These are phyloP conservation scores for Trachythela sp. DNA, from an alignment of 64 coral and sea anemone species.

Conservation along the genomic window DNA sequence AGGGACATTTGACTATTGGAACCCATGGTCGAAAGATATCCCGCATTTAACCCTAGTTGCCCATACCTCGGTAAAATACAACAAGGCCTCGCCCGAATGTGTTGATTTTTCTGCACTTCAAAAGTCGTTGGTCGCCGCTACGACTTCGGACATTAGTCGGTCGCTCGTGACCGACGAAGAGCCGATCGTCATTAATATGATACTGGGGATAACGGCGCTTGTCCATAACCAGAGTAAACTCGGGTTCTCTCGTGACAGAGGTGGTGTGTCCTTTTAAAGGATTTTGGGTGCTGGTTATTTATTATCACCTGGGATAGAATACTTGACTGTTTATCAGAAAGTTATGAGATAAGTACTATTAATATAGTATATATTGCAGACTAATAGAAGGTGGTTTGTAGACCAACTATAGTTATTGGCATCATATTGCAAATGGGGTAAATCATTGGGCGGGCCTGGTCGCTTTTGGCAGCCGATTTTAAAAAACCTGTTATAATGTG, in stretches of 20 bases:
- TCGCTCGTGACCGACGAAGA: constrained; percentile 49
- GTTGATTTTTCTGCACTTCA: not conserved
- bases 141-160: constrained; percentile 6
- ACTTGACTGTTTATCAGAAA: not conserved
- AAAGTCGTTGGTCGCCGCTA: not conserved
- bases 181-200: constrained; percentile 61
- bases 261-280: constrained; percentile 63
- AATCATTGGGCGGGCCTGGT: too few relatives aligned
- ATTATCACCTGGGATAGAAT: not conserved
- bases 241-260: constrained; percentile 82
- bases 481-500: too few relatives aligned
- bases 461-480: too few relatives aligned
- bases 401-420: too few relatives aligned
- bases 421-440: too few relatives aligned
- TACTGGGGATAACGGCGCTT: constrained; percentile 68
- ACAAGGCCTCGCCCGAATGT: not conserved
- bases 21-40: constrained; percentile 85
- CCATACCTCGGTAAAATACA: not conserved
- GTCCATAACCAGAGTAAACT: constrained; percentile 88
- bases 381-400: too few relatives aligned
- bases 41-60: constrained; percentile 72
- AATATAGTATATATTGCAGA: too few relatives aligned
- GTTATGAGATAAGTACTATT: not conserved
- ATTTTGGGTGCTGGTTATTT: not conserved
- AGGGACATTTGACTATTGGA: constrained; percentile 79